Conservation (phyloP, 2,797 vertebrate species). For the Sarcophilus harrisii region DNA sequence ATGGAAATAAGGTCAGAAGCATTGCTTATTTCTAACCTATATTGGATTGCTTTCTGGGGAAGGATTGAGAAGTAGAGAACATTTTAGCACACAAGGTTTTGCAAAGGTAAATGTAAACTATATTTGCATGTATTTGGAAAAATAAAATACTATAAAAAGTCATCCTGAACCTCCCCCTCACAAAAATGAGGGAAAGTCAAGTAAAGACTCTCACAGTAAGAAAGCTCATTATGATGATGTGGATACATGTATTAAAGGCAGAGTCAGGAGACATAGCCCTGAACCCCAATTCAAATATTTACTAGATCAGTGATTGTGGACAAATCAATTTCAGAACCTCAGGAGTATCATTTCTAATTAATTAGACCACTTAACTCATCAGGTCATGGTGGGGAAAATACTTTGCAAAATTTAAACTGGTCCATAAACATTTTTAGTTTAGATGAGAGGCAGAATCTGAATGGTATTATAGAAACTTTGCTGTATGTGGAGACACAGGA, state of each 20-base stretch:
- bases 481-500: background rate
- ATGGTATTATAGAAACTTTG: background rate
- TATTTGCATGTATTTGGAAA: no score
- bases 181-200: background rate
- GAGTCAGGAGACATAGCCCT: background rate
- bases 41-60: no score
- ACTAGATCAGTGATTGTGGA: background rate
- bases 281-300: background rate
- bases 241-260: background rate
- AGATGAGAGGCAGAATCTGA: background rate
- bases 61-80: no score
- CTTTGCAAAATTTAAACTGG: background rate
- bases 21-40: no score
- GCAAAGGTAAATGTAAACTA: no score
- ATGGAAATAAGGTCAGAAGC: no score
- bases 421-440: background rate
- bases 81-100: no score
- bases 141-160: no score
- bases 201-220: background rate
- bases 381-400: background rate
- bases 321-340: background rate
- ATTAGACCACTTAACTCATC: background rate
- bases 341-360: background rate
- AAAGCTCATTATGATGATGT: background rate
- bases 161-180: background rate